These are phyloP conservation scores for Myotis myotis DNA, from an alignment of 2,797 vertebrate species.

Conservation along the genomic window DNA sequence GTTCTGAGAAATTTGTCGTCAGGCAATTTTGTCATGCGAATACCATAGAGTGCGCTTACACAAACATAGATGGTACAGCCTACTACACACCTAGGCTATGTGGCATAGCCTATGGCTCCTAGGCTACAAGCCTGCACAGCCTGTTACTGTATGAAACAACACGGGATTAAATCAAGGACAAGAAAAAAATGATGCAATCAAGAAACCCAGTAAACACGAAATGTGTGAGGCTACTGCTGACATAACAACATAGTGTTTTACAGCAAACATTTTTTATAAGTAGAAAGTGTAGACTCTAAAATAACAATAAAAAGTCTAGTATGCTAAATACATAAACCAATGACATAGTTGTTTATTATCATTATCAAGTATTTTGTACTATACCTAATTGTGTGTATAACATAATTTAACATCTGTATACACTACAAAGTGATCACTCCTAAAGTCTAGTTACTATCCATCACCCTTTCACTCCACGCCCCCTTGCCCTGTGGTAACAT, in stretches of 20 bases:
- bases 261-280: neutral
- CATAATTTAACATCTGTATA: neutral
- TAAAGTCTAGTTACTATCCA: neutral
- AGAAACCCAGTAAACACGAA: neutral
- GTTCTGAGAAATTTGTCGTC: neutral
- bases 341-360: neutral
- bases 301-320: neutral
- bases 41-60: neutral
- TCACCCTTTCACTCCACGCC: neutral
- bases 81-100: neutral
- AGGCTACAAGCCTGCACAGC: neutral
- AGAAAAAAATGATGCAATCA: neutral
- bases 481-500: neutral
- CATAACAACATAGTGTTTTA: neutral
- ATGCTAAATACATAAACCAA: neutral
- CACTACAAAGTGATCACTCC: neutral
- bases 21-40: neutral
- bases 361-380: neutral
- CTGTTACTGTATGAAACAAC: neutral
- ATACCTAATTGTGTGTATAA: neutral
- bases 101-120: neutral
- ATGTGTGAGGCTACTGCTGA: neutral
- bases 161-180: neutral
- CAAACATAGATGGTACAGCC: neutral
- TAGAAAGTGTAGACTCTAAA: neutral